Evolutionary conservation across 2,888 invertebrate genomes (phyloP), one percentile per base, ranked within the genome.

Genomic region (Deroplatys truncata): DNA sequence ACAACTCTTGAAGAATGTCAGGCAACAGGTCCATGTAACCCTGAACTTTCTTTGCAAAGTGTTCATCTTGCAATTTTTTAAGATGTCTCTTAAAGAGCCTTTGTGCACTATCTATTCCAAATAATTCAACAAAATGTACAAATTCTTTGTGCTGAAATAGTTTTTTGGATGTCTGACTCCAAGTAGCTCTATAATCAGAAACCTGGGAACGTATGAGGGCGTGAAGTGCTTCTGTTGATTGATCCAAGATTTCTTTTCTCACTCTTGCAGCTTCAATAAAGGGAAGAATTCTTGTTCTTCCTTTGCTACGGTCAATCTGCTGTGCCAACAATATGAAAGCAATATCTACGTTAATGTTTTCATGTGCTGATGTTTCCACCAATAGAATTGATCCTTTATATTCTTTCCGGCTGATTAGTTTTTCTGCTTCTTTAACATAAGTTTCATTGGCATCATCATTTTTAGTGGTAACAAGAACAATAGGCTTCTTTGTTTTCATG

Each of bases 331-430:
- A 94, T 92, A 98, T 95, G 93, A 98, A 98, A 43, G 99, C 98
- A 92, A 97, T 95, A 92, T 99, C 99, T 83, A 99, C 97, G 93
- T 99, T 99, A 91, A 99, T 98, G 92, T 98, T 98, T 92, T 98
- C 98, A 92, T 99, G 98, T 28, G 99, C 97, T 13, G 99, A 99
- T 0, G 98, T 98, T 94, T 99, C 99, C 89, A 99, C 96, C 84
- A 99, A 94, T 5, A 97, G 97, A 92, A 99, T 97, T 92, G 96
- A 96, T 90, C 97, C 96, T 93, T 98, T 98, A 93, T 98, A 98
- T 94, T 99, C 99, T 93, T 98, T 98, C 89, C 98, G 95, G 92
- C 96, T 96, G 56, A 98, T 96, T 91, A 99, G 94, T 92, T 97
- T 96, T 92, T 98, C 98, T 0, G 98, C 98, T 93, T 99, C 99